phyloP scores from a whole-genome alignment of 1,140 invertebrate genomes.

The Leptopilina clavipes region DNA sequence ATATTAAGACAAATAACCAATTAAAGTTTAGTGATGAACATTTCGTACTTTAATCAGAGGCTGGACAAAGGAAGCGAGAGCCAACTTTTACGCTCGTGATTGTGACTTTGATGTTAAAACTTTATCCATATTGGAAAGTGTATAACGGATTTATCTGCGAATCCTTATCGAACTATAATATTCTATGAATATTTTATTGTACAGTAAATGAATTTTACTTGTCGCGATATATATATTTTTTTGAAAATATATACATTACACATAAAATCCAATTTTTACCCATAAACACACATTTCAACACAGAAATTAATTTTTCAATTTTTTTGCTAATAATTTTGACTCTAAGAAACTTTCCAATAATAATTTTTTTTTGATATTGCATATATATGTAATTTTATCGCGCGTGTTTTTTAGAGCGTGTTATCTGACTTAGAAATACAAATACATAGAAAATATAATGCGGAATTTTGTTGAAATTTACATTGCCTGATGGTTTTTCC shows the following conservation, averaged over 20 bases:
- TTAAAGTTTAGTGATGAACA: conserved; percentile 32
- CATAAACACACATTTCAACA: too few species aligned
- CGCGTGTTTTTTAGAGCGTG: conserved; percentile 35
- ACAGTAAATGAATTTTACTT: background rate
- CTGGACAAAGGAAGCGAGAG: conserved; percentile 28
- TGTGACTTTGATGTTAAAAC: conserved; percentile 28
- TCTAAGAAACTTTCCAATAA: background rate
- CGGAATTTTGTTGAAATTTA: background rate
- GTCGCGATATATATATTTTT: background rate
- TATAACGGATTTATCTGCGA: conserved; percentile 19
- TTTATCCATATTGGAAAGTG: conserved; percentile 29
- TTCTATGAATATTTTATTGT: conserved; percentile 16
- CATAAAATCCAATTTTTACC: too few species aligned
- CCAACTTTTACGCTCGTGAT: conserved; percentile 25
- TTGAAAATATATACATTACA: too few species aligned
- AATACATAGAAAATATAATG: background rate
- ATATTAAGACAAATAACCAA: conserved; percentile 20
- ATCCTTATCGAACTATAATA: conserved; percentile 28
- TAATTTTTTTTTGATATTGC: background rate
- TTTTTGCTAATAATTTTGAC: background rate
- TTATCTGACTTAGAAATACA: conserved; percentile 36
- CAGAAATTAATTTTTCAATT: background rate
- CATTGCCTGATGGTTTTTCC: background rate
- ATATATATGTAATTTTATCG: conserved; percentile 40
- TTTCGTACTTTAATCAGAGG: conserved; percentile 32